phyloP scores from a whole-genome alignment of 2,888 invertebrate genomes.

The Metellina segmentata region DNA sequence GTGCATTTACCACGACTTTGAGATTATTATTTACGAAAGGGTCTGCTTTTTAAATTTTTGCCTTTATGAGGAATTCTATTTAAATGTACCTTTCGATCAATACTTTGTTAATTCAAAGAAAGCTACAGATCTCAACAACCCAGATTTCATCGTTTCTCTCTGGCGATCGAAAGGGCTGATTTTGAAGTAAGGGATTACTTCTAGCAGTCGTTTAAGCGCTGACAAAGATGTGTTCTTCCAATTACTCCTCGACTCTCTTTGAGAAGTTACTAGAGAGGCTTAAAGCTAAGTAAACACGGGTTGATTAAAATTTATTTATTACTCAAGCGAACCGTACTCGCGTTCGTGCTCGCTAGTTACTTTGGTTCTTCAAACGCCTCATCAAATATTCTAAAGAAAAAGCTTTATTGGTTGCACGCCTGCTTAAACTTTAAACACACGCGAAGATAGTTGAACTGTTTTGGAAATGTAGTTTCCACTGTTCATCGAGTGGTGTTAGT shows the following conservation, averaged over 20 bases:
- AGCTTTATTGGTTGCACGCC: background rate
- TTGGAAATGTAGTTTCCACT: too few species aligned
- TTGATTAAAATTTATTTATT: conserved; percentile 71
- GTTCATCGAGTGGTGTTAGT: too few species aligned
- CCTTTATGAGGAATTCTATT: too few species aligned
- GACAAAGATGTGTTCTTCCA: conserved; percentile 54
- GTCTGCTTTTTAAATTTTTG: too few species aligned
- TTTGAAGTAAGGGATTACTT: conserved; percentile 57
- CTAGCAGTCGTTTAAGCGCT: conserved; percentile 62
- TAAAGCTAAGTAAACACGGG: conserved; percentile 37
- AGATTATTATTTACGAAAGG: too few species aligned
- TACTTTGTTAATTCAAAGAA: too few species aligned
- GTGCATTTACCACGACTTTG: too few species aligned
- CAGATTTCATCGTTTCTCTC: conserved; percentile 1
- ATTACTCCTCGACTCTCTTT: conserved; percentile 50
- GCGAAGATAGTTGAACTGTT: background rate
- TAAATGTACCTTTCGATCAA: too few species aligned
- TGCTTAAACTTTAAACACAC: background rate
- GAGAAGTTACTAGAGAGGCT: conserved; percentile 37
- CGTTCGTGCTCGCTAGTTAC: too few species aligned
- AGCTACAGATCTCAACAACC: too few species aligned
- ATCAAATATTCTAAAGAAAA: background rate
- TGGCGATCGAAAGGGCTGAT: conserved; percentile 31
- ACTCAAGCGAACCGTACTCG: background rate
- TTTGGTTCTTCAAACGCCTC: background rate